Percentiles rank a stretch among this genome's conserved stretches.
Evolutionary conservation across 2,113 vertebrate genomes (phyloP).

Genomic region (Columbina picui): DNA sequence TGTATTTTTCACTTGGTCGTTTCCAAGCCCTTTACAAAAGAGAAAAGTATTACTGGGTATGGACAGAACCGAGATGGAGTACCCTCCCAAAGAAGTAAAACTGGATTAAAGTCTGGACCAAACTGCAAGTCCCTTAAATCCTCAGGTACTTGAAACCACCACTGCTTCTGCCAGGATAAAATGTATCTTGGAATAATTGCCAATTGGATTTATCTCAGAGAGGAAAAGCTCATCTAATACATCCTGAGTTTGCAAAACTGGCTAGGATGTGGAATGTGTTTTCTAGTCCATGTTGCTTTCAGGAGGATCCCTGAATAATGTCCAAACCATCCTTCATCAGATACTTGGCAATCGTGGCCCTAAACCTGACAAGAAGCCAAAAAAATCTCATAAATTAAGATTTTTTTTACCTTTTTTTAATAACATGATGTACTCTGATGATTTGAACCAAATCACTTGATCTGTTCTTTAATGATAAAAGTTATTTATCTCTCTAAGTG

Average conservation of each 20-base stretch:
- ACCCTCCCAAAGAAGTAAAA: background rate
- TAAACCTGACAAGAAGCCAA: background rate
- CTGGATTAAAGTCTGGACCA: background rate
- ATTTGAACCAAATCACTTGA: background rate
- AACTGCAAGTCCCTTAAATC: background rate
- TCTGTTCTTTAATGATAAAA: background rate
- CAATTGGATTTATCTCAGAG: background rate
- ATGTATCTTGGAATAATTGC: background rate
- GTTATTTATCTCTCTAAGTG: background rate
- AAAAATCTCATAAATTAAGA: background rate
- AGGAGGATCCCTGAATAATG: conserved; percentile 11
- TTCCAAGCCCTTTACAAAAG: background rate
- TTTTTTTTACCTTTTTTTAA: background rate
- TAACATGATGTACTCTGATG: background rate
- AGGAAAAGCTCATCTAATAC: background rate
- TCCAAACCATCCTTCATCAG: conserved; percentile 3
- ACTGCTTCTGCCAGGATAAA: background rate
- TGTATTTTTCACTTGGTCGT: background rate
- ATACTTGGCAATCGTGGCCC: background rate
- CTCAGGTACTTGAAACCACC: background rate
- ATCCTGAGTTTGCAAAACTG: conserved; percentile 27
- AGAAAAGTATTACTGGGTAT: background rate
- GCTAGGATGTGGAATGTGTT: background rate
- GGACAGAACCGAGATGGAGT: background rate
- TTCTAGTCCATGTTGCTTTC: background rate